Conservation (phyloP, 1,140 invertebrate species). For the Micrasema longulum region DNA sequence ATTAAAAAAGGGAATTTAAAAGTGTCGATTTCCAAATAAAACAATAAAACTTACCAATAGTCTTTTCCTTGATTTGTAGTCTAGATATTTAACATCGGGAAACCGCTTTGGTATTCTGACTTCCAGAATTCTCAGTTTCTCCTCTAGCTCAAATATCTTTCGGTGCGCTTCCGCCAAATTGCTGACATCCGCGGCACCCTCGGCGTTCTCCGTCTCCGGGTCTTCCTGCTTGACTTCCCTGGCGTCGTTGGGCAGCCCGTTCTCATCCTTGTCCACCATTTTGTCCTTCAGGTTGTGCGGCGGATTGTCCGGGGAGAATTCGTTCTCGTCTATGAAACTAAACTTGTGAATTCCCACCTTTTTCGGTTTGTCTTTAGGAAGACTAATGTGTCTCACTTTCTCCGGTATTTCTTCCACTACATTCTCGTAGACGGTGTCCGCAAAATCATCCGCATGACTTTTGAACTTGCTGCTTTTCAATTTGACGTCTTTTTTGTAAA, state of each 20-base stretch:
- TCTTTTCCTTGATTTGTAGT: conserved; percentile 90
- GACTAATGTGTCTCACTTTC: conserved; percentile 23
- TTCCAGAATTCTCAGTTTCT: conserved; percentile 78
- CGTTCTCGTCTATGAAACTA: conserved; percentile 49
- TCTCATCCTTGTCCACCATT: conserved; percentile 47
- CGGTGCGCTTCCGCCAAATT: conserved; percentile 72
- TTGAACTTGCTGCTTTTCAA: conserved; percentile 28
- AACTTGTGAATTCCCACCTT: conserved; percentile 39
- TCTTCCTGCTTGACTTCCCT: conserved; percentile 47
- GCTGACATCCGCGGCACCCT: conserved; percentile 61
- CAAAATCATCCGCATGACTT: conserved; percentile 48
- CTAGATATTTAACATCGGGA: conserved; percentile 90
- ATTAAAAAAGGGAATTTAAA: neutral
- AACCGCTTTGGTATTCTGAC: conserved; percentile 83
- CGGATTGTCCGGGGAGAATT: conserved; percentile 46
- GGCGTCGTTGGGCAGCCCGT: conserved; percentile 49
- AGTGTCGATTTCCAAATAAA: conserved; percentile 3
- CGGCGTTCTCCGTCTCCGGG: neutral
- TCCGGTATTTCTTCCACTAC: conserved; percentile 12
- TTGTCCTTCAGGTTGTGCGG: conserved; percentile 38
- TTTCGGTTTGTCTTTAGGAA: conserved; percentile 43
- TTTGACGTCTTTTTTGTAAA: conserved; percentile 38
- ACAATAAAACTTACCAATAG: conserved; percentile 78
- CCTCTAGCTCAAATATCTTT: conserved; percentile 76
- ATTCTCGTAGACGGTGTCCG: conserved; percentile 43